These are phyloP conservation scores for Sitophilus oryzae DNA, from an alignment of 1,140 invertebrate genomes.

Conservation along the genomic window DNA sequence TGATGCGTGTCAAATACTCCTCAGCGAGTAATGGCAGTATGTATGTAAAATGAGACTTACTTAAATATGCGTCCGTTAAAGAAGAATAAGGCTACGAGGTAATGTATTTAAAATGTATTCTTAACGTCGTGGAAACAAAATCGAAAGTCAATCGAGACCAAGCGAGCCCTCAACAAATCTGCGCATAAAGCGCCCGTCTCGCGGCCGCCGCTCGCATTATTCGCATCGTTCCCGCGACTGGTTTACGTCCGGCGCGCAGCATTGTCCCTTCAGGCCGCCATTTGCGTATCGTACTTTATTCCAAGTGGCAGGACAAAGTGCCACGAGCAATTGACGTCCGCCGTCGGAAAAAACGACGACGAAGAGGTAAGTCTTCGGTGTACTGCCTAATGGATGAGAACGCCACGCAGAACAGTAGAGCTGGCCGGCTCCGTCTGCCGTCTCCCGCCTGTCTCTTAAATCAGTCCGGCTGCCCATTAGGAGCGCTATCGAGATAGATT, in stretches of 20 bases:
- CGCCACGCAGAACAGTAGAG: no score
- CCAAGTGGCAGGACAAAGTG: slow-evolving; percentile 24
- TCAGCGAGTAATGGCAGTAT: no score
- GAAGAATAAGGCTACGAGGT: no score
- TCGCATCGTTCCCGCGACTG: slow-evolving; percentile 16
- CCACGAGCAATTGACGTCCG: slow-evolving; percentile 22
- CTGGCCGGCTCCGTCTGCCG: slow-evolving; percentile 14
- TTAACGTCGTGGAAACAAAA: no score
- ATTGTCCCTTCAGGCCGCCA: slow-evolving; percentile 23
- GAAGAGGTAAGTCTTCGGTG: slow-evolving; percentile 24
- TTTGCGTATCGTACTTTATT: slow-evolving; percentile 27
- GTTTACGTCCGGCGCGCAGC: slow-evolving; percentile 18
- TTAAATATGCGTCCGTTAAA: no score
- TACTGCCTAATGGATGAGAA: no score
- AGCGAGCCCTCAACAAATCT: slow-evolving; percentile 11
- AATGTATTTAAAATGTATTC: no score
- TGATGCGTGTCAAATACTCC: no score
- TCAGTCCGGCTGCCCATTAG: slow-evolving; percentile 24
- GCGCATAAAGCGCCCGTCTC: not conserved
- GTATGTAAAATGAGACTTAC: no score
- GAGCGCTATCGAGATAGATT: slow-evolving; percentile 26
- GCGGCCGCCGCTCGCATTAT: slow-evolving; percentile 15
- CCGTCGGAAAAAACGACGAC: slow-evolving; percentile 16
- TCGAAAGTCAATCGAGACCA: not conserved
- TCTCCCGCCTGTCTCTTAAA: slow-evolving; percentile 23